Evolutionary conservation across 2,113 vertebrate species (phyloP).

Genomic region (Tragelaphus strepsiceros): DNA sequence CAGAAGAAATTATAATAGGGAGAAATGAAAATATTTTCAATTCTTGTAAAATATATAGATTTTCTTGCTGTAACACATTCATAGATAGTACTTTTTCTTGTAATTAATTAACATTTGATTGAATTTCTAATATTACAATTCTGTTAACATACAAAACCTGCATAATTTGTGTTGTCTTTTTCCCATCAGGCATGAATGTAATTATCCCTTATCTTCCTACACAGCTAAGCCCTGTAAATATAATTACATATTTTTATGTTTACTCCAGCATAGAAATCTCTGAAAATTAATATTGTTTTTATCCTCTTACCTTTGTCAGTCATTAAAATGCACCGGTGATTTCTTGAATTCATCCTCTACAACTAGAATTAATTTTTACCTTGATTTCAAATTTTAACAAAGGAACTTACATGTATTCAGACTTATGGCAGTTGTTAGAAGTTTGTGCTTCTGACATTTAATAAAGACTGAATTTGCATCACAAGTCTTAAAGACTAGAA

Average conservation of each 20-base stretch:
- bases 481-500: background rate
- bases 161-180: slow-evolving; percentile 67
- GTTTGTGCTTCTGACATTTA: slow-evolving; percentile 14
- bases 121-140: slow-evolving; percentile 73
- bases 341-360: slow-evolving; percentile 50
- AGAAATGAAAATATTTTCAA: background rate
- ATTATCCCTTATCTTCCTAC: slow-evolving; percentile 85
- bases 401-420: background rate
- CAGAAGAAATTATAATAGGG: background rate
- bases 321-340: slow-evolving; percentile 71
- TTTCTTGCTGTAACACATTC: slow-evolving; percentile 18
- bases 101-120: slow-evolving; percentile 74
- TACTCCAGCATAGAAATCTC: slow-evolving; percentile 73
- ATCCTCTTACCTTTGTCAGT: slow-evolving; percentile 73
- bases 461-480: slow-evolving; percentile 23
- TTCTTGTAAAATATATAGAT: slow-evolving; percentile 9
- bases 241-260: slow-evolving; percentile 81
- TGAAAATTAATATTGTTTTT: slow-evolving; percentile 81
- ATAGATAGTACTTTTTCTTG: slow-evolving; percentile 50
- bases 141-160: slow-evolving; percentile 75
- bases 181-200: slow-evolving; percentile 75
- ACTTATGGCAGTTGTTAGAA: background rate
- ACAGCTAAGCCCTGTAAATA: slow-evolving; percentile 81
- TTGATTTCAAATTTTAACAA: slow-evolving; percentile 50
- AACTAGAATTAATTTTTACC: slow-evolving; percentile 43